A percentile compares a stretch with the other conserved stretches of the same genome.
Evolutionary conservation across 1,140 invertebrate genomes (phyloP).

Genomic region (Diuraphis noxia): DNA sequence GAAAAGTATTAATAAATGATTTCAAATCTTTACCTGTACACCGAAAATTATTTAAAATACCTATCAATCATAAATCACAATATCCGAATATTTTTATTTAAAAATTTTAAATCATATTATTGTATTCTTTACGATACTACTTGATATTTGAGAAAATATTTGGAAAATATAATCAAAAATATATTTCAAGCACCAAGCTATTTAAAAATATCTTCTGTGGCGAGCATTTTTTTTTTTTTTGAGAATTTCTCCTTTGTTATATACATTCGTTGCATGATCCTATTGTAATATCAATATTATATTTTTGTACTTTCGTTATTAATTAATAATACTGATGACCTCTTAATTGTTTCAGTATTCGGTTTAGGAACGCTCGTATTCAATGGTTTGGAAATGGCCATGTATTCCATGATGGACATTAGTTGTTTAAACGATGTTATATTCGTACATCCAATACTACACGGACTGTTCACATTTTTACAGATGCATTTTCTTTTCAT

Average conservation of each 20-base stretch:
- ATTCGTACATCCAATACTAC: constrained; percentile 68
- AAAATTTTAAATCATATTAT: background rate
- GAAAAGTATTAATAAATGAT: background rate
- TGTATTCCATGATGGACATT: constrained; percentile 67
- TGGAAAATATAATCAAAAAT: background rate
- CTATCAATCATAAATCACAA: background rate
- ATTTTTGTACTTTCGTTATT: background rate
- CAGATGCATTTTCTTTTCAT: constrained; percentile 75
- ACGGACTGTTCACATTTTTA: constrained; percentile 71
- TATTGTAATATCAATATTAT: background rate
- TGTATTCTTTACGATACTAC: background rate
- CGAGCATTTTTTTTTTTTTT: background rate
- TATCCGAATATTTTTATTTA: background rate
- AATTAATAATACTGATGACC: background rate
- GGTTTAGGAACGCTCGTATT: constrained; percentile 70
- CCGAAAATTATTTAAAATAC: background rate
- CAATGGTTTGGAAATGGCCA: constrained; percentile 69
- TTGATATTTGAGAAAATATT: background rate
- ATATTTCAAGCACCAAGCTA: background rate
- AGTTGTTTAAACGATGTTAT: constrained; percentile 66
- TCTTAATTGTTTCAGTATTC: constrained; percentile 63
- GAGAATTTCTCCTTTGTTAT: background rate
- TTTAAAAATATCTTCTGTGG: background rate
- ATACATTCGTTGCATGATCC: background rate
- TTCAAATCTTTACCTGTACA: background rate